Base-by-base conservation (phyloP, 2,797 vertebrate genomes). In the Somateria mollissima region DNA sequence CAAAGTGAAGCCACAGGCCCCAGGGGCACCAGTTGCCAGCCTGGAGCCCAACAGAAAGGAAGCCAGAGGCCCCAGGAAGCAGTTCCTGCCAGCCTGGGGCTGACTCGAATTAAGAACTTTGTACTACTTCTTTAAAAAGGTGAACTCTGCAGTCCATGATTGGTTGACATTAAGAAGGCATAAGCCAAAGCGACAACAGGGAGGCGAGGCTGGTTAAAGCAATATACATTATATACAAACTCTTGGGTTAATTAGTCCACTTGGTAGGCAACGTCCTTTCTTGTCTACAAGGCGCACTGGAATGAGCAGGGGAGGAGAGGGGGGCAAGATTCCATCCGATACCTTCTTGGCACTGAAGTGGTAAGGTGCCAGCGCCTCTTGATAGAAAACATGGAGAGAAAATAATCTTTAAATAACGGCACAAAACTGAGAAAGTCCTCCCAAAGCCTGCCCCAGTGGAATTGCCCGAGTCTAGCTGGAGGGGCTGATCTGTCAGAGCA, bases 401-500 rank as follows among this genome's bases (percentile, higher is more conserved):
- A 96, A 87, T 87, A 97, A 98, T 98, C 98, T 98, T 98, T 98
- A 98, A 99, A 98, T 98, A 98, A 98, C 98, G 97, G 98, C 98
- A 98, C 98, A 83, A 97, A 97, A 97, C 98, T 98, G 98, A 98
- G 98, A 96, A 97, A 98, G 98, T 98, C 97, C 97, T 98, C 95
- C 98, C 98, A 98, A 98, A 98, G 92, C 96, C 97, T 90, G 95
- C 95, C 97, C 92, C 94, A 94, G 75, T 57, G 95, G 97, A 96
- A 96, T 65, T 89, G 97, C 97, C 96, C 97, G 91, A 96, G 96
- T 96, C 97, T 92, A 94, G 97, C 90, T 97, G 90, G 93, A 96
- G 92, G 66, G 97, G 96, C 97, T 93, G 97, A 88, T 97, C 97
- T 97, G 98, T 97, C 97, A 75, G 96, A 97, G 90, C 95, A 87